Evolutionary conservation across 1,140 invertebrate genomes (phyloP).

Genomic region (Cotesia vestalis): DNA sequence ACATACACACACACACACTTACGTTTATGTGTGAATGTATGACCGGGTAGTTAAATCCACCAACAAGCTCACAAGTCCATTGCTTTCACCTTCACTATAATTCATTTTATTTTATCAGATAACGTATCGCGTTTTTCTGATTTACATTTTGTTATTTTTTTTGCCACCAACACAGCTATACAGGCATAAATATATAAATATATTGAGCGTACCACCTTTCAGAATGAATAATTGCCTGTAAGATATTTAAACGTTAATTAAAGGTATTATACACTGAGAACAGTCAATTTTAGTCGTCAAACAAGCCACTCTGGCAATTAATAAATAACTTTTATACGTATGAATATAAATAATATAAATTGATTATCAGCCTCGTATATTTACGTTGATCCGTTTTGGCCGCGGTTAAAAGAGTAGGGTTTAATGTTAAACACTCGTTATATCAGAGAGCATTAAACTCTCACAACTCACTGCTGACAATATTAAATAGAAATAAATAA

Average conservation of each 20-base stretch:
- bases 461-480: not conserved
- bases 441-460: constrained; percentile 11
- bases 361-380: constrained; percentile 14
- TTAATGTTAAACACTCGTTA: constrained; percentile 8
- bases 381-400: constrained; percentile 3
- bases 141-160: constrained; percentile 1
- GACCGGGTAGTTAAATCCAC: too few relatives aligned
- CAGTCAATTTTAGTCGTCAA: constrained; percentile 10
- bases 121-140: too few relatives aligned
- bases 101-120: too few relatives aligned
- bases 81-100: too few relatives aligned
- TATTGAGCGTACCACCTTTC: too few relatives aligned
- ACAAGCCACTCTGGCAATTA: not conserved
- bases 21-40: too few relatives aligned
- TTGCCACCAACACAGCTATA: not conserved
- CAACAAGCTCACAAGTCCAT: too few relatives aligned
- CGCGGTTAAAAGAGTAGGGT: constrained; percentile 22
- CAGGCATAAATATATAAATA: too few relatives aligned
- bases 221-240: not conserved
- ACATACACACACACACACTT: too few relatives aligned
- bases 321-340: not conserved
- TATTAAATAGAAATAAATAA: too few relatives aligned
- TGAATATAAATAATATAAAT: not conserved
- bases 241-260: constrained; percentile 5
- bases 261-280: not conserved